Evolutionary conservation across 2,113 vertebrate genomes (phyloP).

Genomic region (Ancistrus triradiatus): DNA sequence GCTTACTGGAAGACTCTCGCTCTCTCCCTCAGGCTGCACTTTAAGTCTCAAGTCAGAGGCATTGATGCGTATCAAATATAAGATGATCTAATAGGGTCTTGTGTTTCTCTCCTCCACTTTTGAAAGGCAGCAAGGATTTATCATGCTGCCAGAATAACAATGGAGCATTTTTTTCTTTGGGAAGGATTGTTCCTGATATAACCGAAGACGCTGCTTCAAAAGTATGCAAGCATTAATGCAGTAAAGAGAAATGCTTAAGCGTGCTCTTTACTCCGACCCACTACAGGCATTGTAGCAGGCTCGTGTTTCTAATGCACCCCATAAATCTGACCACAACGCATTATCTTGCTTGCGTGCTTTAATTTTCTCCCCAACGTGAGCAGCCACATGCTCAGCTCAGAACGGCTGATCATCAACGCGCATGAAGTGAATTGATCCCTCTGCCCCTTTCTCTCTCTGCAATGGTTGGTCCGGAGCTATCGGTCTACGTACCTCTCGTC

Average conservation of each 20-base stretch:
- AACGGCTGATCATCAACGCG: conserved; percentile 7
- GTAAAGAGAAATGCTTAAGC: not conserved
- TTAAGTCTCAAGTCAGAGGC: conserved; percentile 34
- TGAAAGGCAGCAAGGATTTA: not conserved
- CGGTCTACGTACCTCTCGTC: conserved; percentile 22
- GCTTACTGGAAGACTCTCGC: conserved; percentile 51
- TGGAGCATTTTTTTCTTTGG: not conserved
- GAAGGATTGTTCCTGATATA: not conserved
- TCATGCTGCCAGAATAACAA: not conserved
- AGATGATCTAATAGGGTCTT: conserved; percentile 39
- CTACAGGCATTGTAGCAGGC: not conserved
- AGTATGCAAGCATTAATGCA: not conserved
- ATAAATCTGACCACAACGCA: too few relatives aligned
- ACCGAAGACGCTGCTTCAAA: not conserved
- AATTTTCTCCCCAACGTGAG: too few relatives aligned
- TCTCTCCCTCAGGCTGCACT: conserved; percentile 38
- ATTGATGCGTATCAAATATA: conserved; percentile 37
- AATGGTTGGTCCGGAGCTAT: conserved; percentile 11
- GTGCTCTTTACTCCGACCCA: not conserved
- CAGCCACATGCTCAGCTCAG: not conserved
- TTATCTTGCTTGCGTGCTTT: too few relatives aligned
- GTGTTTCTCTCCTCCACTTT: conserved; percentile 14
- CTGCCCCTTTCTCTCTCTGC: not conserved
- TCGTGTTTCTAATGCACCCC: conserved; percentile 13
- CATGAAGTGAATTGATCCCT: conserved; percentile 1